Evolutionary conservation across 2,797 vertebrate species (phyloP).

Genomic region (Eulemur rubriventer): DNA sequence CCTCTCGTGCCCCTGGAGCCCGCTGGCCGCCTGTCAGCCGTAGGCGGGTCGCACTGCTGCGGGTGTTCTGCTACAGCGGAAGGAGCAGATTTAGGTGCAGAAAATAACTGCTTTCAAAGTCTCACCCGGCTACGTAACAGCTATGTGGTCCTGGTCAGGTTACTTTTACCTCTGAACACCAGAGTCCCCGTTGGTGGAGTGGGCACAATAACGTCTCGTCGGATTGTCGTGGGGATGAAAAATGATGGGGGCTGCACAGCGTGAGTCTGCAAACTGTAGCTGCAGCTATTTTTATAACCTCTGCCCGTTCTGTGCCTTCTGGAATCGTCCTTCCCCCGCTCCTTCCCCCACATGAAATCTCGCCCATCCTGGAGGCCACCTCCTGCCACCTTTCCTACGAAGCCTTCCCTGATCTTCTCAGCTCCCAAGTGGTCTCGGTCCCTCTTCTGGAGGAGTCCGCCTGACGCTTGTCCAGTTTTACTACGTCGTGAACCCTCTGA

Average conservation of each 20-base stretch:
- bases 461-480: not conserved
- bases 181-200: not conserved
- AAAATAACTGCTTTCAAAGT: not conserved
- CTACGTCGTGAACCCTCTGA: not conserved
- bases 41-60: not conserved
- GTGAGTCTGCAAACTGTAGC: not conserved
- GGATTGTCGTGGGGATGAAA: not conserved
- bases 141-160: not conserved
- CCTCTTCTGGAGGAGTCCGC: not conserved
- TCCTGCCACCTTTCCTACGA: not conserved
- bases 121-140: rapidly evolving
- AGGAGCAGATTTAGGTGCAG: not conserved
- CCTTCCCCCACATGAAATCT: not conserved
- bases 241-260: not conserved
- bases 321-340: not conserved
- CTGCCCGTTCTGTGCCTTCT: constrained; percentile 1
- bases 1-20: not conserved
- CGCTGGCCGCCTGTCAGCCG: too few relatives aligned
- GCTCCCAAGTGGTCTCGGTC: not conserved
- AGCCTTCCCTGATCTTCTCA: not conserved
- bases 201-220: not conserved
- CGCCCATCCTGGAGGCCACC: not conserved
- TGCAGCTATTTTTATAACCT: not conserved
- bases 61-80: not conserved
- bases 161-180: not conserved